Base-by-base conservation (phyloP, 2,113 vertebrate species). In the Myrmophylax atrothorax region DNA sequence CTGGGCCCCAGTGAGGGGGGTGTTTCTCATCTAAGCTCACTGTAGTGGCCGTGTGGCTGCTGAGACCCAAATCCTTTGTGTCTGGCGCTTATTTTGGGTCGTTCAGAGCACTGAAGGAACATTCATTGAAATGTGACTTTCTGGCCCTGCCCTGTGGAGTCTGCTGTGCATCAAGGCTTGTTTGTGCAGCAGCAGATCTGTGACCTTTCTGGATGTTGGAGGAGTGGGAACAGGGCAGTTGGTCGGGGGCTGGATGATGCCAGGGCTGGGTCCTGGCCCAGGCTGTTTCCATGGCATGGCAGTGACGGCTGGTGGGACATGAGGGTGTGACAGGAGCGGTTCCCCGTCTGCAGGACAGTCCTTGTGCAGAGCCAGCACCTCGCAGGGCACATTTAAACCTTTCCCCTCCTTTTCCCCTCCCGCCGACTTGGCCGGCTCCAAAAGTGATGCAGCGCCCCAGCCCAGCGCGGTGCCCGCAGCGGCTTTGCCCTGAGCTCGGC, bases 21-120 rank as follows among this genome's bases (percentile, higher is more conserved):
- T 24, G 60, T 23, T 56, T 42, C 28, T 28, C 9, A 8, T 5
- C 63, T 0, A 0, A 74, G 50, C 72, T 53, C 1, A 0, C 5
- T n/a, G 44, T 2, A 38, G 40, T 11, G 70, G 8, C 23, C 8
- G 0, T 12, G 53, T 44, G 33, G 26, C 28, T 40, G 72, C 52
- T 31, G 58, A 42, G 19, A n/a, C 11, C 68, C 29, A n/a, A 58
- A 82, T 56, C 47, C 42, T 70, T 46, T 68, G 38, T 13, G 22
- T 58, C 67, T 88, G 79, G n/a, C 10, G 1, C 7, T 37, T 15
- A 1, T 40, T 28, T 42, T 4, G 70, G 28, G 66, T 75, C 42
- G 22, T 25, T 88, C 7, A 9, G 56, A 82, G 35, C 47, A 50
- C 38, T 31, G 77, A 58, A 66, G 25, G 59, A 40, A 52, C 7